These are phyloP conservation scores for Trachelus iudaicus DNA, from an alignment of 2,888 invertebrate genomes.

Conservation along the genomic window DNA sequence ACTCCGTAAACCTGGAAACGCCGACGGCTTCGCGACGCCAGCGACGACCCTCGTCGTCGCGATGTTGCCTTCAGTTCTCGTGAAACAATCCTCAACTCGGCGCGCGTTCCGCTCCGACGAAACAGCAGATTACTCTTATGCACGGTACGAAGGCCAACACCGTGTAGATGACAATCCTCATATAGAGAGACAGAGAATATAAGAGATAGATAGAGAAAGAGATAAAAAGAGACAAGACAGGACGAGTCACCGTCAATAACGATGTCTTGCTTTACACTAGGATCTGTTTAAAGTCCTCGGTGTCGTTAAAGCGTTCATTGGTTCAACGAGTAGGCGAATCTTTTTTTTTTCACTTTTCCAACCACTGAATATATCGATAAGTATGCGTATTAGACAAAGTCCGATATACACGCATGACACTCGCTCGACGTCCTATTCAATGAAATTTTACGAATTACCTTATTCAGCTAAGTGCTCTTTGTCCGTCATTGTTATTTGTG, in stretches of 20 bases:
- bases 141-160: background rate
- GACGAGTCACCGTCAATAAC: background rate
- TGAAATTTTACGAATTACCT: background rate
- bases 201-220: background rate
- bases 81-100: background rate
- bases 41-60: slow-evolving; percentile 21
- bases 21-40: slow-evolving; percentile 34
- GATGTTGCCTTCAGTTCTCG: slow-evolving; percentile 32
- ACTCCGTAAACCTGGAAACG: slow-evolving; percentile 40
- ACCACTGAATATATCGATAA: background rate
- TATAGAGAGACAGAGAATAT: background rate
- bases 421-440: background rate
- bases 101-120: slow-evolving; percentile 1
- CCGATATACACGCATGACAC: background rate
- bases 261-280: background rate
- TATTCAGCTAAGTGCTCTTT: background rate
- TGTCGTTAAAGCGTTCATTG: background rate
- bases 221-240: background rate
- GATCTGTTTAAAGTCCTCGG: background rate
- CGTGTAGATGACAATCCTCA: background rate
- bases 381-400: background rate
- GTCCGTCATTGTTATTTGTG: background rate
- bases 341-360: background rate
- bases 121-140: background rate
- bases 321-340: background rate